A percentile compares a stretch with the other conserved stretches of the same genome.
These are phyloP conservation scores for Potorous gilbertii DNA, from an alignment of 2,797 vertebrate genomes.

Conservation along the genomic window DNA sequence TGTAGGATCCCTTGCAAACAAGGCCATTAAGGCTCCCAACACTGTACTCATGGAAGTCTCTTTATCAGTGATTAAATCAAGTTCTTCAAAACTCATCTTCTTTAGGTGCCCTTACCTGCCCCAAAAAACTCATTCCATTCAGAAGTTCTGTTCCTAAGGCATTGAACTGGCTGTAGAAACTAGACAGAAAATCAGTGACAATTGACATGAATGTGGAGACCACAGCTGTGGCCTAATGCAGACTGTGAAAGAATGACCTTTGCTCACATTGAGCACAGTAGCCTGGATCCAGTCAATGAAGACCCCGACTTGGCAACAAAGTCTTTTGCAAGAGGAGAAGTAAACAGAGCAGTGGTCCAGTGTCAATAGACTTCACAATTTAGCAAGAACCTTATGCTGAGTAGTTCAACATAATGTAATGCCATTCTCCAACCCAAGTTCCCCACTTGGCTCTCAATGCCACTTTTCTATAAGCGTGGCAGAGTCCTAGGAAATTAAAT, in stretches of 20 bases:
- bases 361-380: constrained; percentile 46
- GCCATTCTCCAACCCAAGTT: constrained; percentile 53
- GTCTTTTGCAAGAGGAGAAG: neutral
- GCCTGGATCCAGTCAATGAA: neutral
- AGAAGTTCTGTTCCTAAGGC: neutral
- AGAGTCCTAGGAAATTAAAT: constrained; percentile 48
- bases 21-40: neutral
- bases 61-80: neutral
- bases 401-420: constrained; percentile 1
- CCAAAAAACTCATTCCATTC: neutral
- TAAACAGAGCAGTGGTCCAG: constrained; percentile 50
- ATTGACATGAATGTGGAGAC: neutral
- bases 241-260: neutral
- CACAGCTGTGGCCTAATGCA: neutral
- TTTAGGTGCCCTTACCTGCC: neutral
- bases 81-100: neutral
- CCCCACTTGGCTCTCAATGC: constrained; percentile 58
- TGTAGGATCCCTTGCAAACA: neutral
- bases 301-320: neutral
- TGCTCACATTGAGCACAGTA: neutral
- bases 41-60: neutral
- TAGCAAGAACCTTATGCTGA: neutral
- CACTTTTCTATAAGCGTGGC: constrained; percentile 43
- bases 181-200: neutral
- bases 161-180: neutral